Conservation (phyloP, 2,888 invertebrate genomes). For the Drosophila pseudotakahashii region DNA sequence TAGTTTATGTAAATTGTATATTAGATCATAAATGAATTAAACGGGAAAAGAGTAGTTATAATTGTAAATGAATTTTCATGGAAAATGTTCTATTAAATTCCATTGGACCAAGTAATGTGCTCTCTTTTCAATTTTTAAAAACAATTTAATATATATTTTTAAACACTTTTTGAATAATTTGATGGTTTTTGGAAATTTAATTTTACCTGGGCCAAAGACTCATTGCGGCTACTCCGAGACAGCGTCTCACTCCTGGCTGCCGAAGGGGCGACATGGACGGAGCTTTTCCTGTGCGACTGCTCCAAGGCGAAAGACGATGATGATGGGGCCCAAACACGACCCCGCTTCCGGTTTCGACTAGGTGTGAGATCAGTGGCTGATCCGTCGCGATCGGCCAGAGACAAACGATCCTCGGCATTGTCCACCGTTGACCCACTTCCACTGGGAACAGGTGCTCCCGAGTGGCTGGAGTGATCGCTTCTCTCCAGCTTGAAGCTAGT, state of each 20-base stretch:
- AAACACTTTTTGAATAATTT: too few relatives aligned
- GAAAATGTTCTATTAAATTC: too few relatives aligned
- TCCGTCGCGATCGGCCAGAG: constrained; percentile 7
- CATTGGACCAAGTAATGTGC: too few relatives aligned
- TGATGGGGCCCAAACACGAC: constrained; percentile 52
- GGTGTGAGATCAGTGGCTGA: constrained; percentile 67
- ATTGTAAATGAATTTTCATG: too few relatives aligned
- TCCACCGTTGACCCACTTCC: neutral
- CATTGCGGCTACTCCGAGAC: constrained; percentile 13
- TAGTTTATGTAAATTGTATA: too few relatives aligned
- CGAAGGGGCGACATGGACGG: neutral
- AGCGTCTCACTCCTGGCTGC: constrained; percentile 12
- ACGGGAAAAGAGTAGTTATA: too few relatives aligned
- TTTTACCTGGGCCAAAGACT: constrained; percentile 19
- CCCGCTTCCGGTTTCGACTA: constrained; percentile 54
- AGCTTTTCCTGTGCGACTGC: neutral
- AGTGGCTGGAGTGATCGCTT: constrained; percentile 38
- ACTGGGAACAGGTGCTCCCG: neutral
- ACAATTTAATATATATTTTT: too few relatives aligned
- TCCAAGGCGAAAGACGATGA: neutral
- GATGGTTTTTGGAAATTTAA: neutral
- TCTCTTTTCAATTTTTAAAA: too few relatives aligned
- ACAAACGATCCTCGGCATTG: constrained; percentile 8
- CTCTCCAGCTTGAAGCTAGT: constrained; percentile 97
- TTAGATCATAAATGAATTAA: too few relatives aligned